phyloP scores from a whole-genome alignment of 2,888 invertebrate species.

The Liopterus haemorrhoidalis region DNA sequence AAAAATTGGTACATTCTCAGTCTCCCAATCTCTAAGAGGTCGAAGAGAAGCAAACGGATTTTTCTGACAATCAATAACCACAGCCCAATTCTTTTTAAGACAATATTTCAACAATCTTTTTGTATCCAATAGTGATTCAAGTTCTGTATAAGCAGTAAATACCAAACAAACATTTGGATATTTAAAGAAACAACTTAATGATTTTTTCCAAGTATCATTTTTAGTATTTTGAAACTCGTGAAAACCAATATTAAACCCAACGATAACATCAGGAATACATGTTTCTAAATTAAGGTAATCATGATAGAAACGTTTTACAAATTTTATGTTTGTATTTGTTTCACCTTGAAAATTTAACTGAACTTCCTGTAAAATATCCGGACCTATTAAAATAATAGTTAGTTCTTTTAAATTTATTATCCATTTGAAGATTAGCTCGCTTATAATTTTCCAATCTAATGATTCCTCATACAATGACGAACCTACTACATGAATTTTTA shows the following conservation, averaged over 20 bases:
- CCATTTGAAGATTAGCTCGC: constrained; percentile 37
- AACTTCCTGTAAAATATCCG: constrained; percentile 28
- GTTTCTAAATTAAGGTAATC: constrained; percentile 30
- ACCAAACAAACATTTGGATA: constrained; percentile 33
- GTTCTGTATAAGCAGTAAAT: constrained; percentile 39
- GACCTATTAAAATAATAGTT: constrained; percentile 37
- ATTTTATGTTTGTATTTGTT: constrained; percentile 25
- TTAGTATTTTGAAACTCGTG: constrained; percentile 35
- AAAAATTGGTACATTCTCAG: constrained; percentile 34
- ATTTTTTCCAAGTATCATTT: constrained; percentile 36
- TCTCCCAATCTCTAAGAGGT: constrained; percentile 37
- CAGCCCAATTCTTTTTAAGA: constrained; percentile 20
- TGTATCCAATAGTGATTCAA: constrained; percentile 37
- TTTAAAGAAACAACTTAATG: constrained; percentile 33
- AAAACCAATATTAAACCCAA: constrained; percentile 41
- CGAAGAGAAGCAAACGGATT: constrained; percentile 37
- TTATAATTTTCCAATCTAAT: constrained; percentile 31
- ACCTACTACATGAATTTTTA: constrained; percentile 39
- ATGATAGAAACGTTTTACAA: constrained; percentile 35
- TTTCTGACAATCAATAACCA: constrained; percentile 28
- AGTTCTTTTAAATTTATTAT: constrained; percentile 31
- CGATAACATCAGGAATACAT: constrained; percentile 36
- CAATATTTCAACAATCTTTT: constrained; percentile 20
- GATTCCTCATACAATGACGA: constrained; percentile 34
- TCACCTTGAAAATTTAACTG: constrained; percentile 4